A percentile compares a stretch with the other conserved stretches of the same genome.
These are phyloP conservation scores for Leptothorax acervorum DNA, from an alignment of 2,888 invertebrate genomes.

Conservation along the genomic window DNA sequence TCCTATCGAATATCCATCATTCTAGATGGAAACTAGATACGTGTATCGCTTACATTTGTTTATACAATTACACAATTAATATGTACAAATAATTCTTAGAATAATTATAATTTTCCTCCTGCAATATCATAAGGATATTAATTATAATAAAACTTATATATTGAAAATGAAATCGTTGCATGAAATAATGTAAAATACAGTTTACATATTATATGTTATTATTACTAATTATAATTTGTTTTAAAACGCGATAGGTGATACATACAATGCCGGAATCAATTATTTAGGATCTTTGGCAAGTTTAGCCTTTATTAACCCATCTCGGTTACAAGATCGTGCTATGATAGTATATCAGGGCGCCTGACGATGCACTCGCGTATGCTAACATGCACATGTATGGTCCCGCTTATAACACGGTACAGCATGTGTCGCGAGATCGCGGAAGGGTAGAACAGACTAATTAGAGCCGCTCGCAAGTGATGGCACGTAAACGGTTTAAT, in stretches of 20 bases:
- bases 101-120: not conserved
- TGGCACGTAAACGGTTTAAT: constrained; percentile 61
- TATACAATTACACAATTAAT: not conserved
- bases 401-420: constrained; percentile 32
- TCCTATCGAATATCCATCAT: not conserved
- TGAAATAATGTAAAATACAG: not conserved
- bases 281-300: not conserved
- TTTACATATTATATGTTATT: not conserved
- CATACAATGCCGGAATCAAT: not conserved
- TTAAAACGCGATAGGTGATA: not conserved
- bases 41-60: not conserved
- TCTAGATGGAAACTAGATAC: not conserved
- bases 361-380: constrained; percentile 40
- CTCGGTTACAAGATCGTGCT: constrained; percentile 1
- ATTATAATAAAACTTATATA: not conserved
- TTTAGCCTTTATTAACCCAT: not conserved
- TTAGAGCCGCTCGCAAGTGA: constrained; percentile 57
- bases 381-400: constrained; percentile 19
- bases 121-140: not conserved
- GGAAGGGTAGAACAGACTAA: constrained; percentile 38
- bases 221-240: not conserved
- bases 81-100: not conserved
- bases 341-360: not conserved
- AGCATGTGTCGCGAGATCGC: constrained; percentile 37
- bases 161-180: not conserved